These are phyloP conservation scores for Somateria mollissima DNA, from an alignment of 2,797 vertebrate genomes.

Conservation along the genomic window DNA sequence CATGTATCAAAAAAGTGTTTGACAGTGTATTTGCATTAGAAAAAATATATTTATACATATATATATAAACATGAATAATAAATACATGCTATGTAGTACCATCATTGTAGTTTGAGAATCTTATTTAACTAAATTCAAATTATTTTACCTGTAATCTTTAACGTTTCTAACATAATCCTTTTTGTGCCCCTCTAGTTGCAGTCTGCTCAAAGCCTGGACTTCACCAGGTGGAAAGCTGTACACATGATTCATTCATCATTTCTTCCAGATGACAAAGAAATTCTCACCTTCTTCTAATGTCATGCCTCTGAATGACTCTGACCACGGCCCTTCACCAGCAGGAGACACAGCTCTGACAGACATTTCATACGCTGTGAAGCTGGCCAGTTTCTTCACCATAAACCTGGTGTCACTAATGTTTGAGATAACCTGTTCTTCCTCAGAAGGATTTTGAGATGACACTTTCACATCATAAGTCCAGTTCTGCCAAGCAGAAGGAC, in stretches of 20 bases:
- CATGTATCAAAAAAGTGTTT: not conserved
- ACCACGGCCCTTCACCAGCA: slow-evolving; percentile 74
- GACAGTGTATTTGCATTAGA: not conserved
- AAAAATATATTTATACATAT: not conserved
- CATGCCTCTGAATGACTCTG: slow-evolving; percentile 72
- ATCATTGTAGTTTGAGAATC: not conserved
- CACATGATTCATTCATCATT: not conserved
- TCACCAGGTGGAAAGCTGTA: not conserved
- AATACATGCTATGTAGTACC: not conserved
- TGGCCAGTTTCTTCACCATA: slow-evolving; percentile 59
- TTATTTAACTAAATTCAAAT: not conserved
- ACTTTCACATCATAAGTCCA: slow-evolving; percentile 80
- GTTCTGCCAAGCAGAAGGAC: slow-evolving; percentile 81
- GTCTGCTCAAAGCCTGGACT: not conserved
- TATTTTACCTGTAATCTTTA: not conserved
- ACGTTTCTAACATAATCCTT: not conserved
- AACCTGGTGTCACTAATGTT: slow-evolving; percentile 60
- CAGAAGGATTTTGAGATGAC: slow-evolving; percentile 18
- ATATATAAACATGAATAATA: not conserved
- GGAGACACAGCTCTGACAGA: slow-evolving; percentile 78
- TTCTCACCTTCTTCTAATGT: slow-evolving; percentile 78
- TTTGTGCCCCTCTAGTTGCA: not conserved
- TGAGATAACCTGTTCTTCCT: slow-evolving; percentile 41
- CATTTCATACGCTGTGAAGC: slow-evolving; percentile 62
- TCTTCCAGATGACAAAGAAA: not conserved